Conservation (phyloP, 1,140 invertebrate genomes). For the Hetaerina americana region DNA sequence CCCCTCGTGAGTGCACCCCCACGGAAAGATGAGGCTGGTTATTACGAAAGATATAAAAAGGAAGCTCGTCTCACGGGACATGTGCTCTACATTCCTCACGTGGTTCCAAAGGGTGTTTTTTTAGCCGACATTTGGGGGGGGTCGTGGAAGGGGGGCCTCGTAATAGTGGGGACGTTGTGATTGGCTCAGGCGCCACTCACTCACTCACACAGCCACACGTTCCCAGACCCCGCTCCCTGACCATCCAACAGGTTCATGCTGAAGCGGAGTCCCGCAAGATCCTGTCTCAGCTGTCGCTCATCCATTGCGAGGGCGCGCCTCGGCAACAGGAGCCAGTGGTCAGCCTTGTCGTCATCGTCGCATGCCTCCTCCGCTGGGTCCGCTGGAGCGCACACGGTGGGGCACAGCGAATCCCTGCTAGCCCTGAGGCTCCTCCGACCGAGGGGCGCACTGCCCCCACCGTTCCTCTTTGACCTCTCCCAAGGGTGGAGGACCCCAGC, state of each 20-base stretch:
- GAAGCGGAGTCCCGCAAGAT: conserved; percentile 43
- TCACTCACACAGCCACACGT: conserved; percentile 47
- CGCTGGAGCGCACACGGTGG: not conserved
- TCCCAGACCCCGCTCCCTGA: conserved; percentile 35
- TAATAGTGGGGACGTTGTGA: not conserved
- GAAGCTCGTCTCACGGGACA: too few species aligned
- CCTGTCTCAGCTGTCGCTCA: conserved; percentile 38
- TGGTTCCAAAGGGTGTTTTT: too few species aligned
- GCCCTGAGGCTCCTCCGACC: not conserved
- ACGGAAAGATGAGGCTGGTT: too few species aligned
- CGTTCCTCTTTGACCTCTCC: not conserved
- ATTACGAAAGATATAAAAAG: too few species aligned
- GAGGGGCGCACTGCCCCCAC: not conserved
- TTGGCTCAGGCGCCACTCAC: not conserved
- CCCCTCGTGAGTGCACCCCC: too few species aligned
- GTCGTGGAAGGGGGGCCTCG: not conserved
- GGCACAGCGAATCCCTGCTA: not conserved
- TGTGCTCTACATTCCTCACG: too few species aligned
- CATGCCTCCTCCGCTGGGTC: conserved; percentile 26
- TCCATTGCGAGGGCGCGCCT: conserved; percentile 46
- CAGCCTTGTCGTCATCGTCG: conserved; percentile 40
- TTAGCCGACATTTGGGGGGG: too few species aligned
- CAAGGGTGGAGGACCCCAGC: too few species aligned
- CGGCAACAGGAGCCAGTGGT: conserved; percentile 43
- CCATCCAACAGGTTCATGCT: conserved; percentile 39